These are phyloP conservation scores for Heterodera filipjevi DNA, from an alignment of 2,888 invertebrate genomes.

Conservation along the genomic window DNA sequence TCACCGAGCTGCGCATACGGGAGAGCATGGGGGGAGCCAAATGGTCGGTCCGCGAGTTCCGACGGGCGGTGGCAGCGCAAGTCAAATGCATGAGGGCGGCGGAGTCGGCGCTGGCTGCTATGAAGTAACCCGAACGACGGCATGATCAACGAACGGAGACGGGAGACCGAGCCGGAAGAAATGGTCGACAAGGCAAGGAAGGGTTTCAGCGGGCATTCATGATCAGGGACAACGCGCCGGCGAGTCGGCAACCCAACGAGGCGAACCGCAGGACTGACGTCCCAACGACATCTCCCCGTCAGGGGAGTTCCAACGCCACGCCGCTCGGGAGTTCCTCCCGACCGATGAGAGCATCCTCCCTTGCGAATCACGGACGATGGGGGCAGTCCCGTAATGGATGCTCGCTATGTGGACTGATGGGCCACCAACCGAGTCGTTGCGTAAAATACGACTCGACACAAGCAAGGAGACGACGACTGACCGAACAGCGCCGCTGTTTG, in stretches of 20 bases:
- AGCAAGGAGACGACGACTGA: neutral
- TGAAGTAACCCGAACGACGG: neutral
- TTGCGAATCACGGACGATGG: neutral
- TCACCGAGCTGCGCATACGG: neutral
- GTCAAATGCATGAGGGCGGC: neutral
- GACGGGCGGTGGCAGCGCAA: neutral
- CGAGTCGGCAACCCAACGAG: neutral
- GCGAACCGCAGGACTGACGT: neutral
- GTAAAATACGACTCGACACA: neutral
- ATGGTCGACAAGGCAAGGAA: neutral
- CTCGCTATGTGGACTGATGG: neutral
- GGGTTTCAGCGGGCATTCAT: too few species aligned
- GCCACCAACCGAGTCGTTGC: constrained; percentile 8
- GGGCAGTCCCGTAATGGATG: too few species aligned
- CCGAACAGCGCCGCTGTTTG: neutral
- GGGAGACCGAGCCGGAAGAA: neutral
- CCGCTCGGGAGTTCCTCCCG: neutral
- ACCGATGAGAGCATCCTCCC: constrained; percentile 12
- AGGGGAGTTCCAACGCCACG: too few species aligned
- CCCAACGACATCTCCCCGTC: too few species aligned
- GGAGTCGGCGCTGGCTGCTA: neutral
- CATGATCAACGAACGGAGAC: neutral
- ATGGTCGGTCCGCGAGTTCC: neutral
- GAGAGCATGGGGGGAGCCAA: neutral
- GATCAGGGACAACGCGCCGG: neutral